Percentiles rank a stretch among this genome's conserved stretches.
Conservation (phyloP, 1,140 invertebrate species). For the Caenorhabditis tropicalis region DNA sequence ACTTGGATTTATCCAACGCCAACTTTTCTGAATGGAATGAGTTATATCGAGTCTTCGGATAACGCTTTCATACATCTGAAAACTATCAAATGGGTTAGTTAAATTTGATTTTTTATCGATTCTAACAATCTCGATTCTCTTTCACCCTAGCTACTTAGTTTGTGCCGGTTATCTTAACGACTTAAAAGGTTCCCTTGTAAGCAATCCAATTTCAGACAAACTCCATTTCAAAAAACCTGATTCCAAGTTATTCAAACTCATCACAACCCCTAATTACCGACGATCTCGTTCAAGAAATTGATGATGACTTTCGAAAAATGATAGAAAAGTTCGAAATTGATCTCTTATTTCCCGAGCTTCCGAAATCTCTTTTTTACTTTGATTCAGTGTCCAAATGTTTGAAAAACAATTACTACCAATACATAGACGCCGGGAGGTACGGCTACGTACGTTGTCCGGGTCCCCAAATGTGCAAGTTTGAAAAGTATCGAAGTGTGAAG, state of each 20-base stretch:
- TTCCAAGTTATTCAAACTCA: background rate
- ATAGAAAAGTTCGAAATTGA: background rate
- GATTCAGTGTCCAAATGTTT: background rate
- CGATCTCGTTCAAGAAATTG: background rate
- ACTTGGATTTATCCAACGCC: background rate
- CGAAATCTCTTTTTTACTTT: background rate
- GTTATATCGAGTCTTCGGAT: background rate
- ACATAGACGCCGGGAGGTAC: background rate
- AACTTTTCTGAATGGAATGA: background rate
- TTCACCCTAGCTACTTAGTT: background rate
- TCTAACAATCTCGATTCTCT: background rate
- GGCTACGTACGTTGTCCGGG: slow-evolving; percentile 7
- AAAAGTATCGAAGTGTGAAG: background rate
- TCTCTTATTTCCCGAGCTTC: background rate
- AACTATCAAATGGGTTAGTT: background rate
- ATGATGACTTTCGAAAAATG: background rate
- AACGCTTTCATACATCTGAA: background rate
- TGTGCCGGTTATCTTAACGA: no score
- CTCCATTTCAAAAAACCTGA: background rate
- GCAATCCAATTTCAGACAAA: no score
- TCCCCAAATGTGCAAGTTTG: background rate
- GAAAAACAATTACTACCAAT: background rate
- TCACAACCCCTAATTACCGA: background rate
- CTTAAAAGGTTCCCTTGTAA: no score
- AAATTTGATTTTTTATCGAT: background rate